Evolutionary conservation across 2,797 vertebrate species (phyloP), one percentile per base, ranked within the genome.

Genomic region (Aldrovandia affinis): DNA sequence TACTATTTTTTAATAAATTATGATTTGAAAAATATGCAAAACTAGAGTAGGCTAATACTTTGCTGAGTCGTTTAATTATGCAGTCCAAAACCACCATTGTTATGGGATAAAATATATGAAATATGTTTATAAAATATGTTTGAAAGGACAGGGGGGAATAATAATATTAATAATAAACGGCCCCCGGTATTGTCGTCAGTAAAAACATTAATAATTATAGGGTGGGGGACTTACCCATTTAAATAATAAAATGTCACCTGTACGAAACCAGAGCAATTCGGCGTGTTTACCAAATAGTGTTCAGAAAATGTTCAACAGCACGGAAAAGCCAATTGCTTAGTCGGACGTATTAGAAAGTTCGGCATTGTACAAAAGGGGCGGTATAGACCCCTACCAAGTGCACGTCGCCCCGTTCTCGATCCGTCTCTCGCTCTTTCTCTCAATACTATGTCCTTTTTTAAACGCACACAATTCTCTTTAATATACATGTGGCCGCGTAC

Each of bases 291-390:
- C 33, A 44, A 61, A 84, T 70, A 73, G 59, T 84, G 63, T 57
- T 81, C 36, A 81, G 61, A 81, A 85, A 81, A 81, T 81, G 79
- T 68, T 44, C 12, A 28, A 28, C 39, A 68, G 25, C 54, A 65
- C 42, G 33, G 81, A 78, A 77, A 85, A 52, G 84, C 68, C 84
- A 82, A 54, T 78, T 33, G 73, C 80, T 80, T 84, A 50, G 77
- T 81, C 52, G 54, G 83, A 84, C 63, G 70, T 77, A 85, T 80
- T 75, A 65, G 42, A 52, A 85, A 87, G 86, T 87, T 85, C 57
- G 85, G 81, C 81, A 78, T 83, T 83, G 84, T 81, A 77, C 84
- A 50, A 78, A 81, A 83, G 81, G 84, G 86, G 84, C 86, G 86
- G 86, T 86, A 75, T 86, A 82, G 54, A 47, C 75, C 65, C 81